Conservation (phyloP, 2,113 vertebrate species). For the Cyprinus carpio region DNA sequence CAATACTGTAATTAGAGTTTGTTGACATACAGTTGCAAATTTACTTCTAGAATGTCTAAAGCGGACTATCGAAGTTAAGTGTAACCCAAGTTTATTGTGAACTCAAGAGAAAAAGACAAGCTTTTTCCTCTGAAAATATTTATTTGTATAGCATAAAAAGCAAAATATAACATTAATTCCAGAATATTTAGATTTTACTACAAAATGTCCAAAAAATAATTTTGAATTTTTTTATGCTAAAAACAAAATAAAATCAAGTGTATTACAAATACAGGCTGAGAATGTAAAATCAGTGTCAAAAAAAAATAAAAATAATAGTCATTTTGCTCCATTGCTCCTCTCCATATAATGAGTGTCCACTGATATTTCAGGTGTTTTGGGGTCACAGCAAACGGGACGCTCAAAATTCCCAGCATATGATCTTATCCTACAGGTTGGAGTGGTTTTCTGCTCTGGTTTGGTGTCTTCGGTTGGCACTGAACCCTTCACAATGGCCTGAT, state of each 20-base stretch:
- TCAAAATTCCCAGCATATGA: neutral
- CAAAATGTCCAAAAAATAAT: neutral
- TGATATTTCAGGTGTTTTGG: slow-evolving; percentile 25
- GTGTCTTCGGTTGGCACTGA: neutral
- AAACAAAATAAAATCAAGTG: neutral
- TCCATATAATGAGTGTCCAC: slow-evolving; percentile 51
- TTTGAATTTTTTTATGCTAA: neutral
- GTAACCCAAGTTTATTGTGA: no score
- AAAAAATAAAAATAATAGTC: slow-evolving; percentile 26
- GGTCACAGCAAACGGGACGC: slow-evolving; percentile 18
- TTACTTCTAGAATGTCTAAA: no score
- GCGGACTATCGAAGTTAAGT: no score
- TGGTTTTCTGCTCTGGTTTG: neutral
- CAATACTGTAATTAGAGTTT: no score
- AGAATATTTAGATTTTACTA: neutral
- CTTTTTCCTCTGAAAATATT: slow-evolving; percentile 7
- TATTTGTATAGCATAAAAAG: slow-evolving; percentile 1
- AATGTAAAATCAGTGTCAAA: no score
- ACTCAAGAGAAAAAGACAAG: neutral
- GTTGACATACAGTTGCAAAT: no score
- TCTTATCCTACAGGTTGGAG: neutral
- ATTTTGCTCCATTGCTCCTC: slow-evolving; percentile 58
- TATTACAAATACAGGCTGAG: neutral
- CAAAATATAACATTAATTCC: neutral
- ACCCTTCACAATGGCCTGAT: neutral